Evolutionary conservation across 1,140 invertebrate species (phyloP).

Genomic region (Eumeta japonica): DNA sequence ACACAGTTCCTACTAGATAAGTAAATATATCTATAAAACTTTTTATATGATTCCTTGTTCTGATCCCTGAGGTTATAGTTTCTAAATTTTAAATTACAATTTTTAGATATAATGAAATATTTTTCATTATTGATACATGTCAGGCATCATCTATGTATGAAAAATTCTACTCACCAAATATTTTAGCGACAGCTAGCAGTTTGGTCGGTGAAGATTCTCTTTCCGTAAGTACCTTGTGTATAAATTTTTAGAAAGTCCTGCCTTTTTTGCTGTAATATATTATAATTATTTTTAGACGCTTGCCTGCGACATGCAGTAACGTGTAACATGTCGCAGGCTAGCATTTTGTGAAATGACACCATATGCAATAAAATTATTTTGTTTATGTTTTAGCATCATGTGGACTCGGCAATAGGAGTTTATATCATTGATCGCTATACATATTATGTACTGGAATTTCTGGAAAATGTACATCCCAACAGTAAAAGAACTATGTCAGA

Average conservation of each 20-base stretch:
- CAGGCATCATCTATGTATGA: constrained; percentile 99
- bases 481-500: constrained; percentile 89
- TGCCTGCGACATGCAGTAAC: no score
- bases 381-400: constrained; percentile 79
- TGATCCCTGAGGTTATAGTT: no score
- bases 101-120: constrained; percentile 92
- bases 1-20: no score
- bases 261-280: not conserved
- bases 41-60: no score
- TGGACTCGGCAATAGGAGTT: constrained; percentile 96
- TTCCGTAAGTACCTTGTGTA: constrained; percentile 68
- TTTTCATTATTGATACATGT: constrained; percentile 99
- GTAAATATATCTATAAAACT: no score
- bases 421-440: constrained; percentile 99
- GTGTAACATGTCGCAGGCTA: no score
- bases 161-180: constrained; percentile 97
- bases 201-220: constrained; percentile 97
- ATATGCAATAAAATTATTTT: no score
- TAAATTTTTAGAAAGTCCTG: not conserved
- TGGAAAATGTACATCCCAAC: constrained; percentile 87
- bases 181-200: constrained; percentile 94
- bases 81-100: constrained; percentile 46
- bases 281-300: not conserved
- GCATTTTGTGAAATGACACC: no score
- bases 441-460: constrained; percentile 94